Evolutionary conservation across 2,888 invertebrate genomes (phyloP).

Genomic region (Acleris laterana): DNA sequence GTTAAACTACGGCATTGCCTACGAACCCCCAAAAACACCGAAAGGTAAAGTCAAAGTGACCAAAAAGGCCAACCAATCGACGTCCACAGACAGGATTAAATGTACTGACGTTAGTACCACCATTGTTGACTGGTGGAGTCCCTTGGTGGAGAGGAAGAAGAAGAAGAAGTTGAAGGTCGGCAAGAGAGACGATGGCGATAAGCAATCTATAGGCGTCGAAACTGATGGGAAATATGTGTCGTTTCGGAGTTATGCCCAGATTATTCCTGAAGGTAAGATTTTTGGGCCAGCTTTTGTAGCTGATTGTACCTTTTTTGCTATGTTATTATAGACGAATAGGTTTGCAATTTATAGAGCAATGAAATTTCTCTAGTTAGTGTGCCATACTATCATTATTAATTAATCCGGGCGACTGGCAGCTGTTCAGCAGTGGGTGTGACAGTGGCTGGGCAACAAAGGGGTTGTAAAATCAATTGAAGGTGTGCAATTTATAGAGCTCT

Average conservation of each 20-base stretch:
- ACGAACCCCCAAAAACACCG: background rate
- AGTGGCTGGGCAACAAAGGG: too few relatives aligned
- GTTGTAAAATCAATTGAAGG: too few relatives aligned
- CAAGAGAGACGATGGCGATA: slow-evolving; percentile 30
- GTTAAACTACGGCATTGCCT: slow-evolving; percentile 7
- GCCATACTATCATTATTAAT: too few relatives aligned
- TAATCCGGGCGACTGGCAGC: too few relatives aligned
- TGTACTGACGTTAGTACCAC: slow-evolving; percentile 56
- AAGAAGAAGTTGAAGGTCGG: background rate
- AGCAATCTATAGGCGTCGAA: slow-evolving; percentile 42
- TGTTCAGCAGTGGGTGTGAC: too few relatives aligned
- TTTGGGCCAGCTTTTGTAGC: background rate
- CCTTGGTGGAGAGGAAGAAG: slow-evolving; percentile 55
- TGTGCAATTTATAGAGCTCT: too few relatives aligned
- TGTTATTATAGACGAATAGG: too few relatives aligned
- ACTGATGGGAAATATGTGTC: slow-evolving; percentile 54
- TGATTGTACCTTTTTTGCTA: too few relatives aligned
- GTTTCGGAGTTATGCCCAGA: slow-evolving; percentile 57
- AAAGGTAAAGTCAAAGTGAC: slow-evolving; percentile 27
- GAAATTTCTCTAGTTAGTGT: too few relatives aligned
- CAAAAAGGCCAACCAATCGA: slow-evolving; percentile 55
- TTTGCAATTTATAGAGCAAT: too few relatives aligned
- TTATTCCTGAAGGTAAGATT: slow-evolving; percentile 58
- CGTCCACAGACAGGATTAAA: slow-evolving; percentile 47
- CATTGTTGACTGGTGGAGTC: slow-evolving; percentile 71